A percentile compares a stretch with the other conserved stretches of the same genome.
These are phyloP conservation scores for Pterostichus niger DNA, from an alignment of 2,888 invertebrate species.

Conservation along the genomic window DNA sequence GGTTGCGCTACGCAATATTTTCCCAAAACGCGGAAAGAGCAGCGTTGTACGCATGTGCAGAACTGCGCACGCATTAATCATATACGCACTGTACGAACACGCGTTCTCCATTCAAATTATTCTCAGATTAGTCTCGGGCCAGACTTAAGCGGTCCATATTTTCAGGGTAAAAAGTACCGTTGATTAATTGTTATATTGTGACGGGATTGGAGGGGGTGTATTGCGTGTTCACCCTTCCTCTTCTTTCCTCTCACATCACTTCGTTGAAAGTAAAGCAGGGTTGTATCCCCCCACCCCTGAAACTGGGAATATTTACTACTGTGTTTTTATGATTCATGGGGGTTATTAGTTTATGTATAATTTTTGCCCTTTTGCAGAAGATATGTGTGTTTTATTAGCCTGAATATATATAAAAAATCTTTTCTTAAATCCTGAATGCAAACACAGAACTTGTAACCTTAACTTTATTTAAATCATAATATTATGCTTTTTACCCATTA, in stretches of 20 bases:
- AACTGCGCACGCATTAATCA: constrained; percentile 57
- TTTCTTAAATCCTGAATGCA: too few relatives aligned
- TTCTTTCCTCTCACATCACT: not conserved
- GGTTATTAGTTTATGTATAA: not conserved
- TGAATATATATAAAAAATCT: constrained; percentile 5
- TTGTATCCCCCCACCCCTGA: not conserved
- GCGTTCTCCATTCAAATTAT: constrained; percentile 67
- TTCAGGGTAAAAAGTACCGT: constrained; percentile 45
- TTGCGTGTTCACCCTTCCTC: constrained; percentile 3
- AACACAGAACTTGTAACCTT: too few relatives aligned
- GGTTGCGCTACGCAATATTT: constrained; percentile 31
- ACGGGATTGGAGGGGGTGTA: constrained; percentile 16
- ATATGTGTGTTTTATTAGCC: not conserved
- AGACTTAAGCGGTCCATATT: constrained; percentile 63
- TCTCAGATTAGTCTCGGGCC: constrained; percentile 62
- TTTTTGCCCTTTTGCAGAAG: constrained; percentile 24
- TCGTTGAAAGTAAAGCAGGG: not conserved
- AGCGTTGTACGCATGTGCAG: constrained; percentile 18
- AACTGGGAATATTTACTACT: constrained; percentile 21
- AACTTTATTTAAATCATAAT: too few relatives aligned
- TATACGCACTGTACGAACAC: constrained; percentile 54
- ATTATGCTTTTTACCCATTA: too few relatives aligned
- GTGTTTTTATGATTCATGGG: constrained; percentile 51
- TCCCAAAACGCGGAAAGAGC: constrained; percentile 45
- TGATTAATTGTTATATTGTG: constrained; percentile 63